Evolutionary conservation across 2,113 vertebrate species (phyloP), one percentile per base, ranked within the genome.

Genomic region (Progne subis): DNA sequence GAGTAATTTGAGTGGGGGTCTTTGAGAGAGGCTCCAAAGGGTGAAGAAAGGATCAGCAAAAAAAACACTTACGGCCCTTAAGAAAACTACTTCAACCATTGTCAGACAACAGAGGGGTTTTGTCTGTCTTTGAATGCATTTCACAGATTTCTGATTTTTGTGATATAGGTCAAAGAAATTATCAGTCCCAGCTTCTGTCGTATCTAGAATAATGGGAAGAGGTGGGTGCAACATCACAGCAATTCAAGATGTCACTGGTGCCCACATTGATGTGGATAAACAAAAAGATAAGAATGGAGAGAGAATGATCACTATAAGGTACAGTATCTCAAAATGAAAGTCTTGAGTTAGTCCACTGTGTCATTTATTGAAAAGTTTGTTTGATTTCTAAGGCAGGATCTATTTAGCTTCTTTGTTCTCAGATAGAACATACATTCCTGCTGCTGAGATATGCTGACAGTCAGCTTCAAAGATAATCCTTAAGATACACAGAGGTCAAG

Each of bases 231-330:
- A 99, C 97, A 99, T 99, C 95, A 99, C 99, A 70, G 99, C 99
- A 60, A 99, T 99, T 97, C 99, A 99, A 90, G 99, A 99, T 92
- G 99, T 99, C 95, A 99, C 99, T 41, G 99, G 99, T 83, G 99
- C 99, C 80, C 99, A 99, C 94, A 99, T 99, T 95, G 99, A 99
- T 9, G 99, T 99, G 84, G 99, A 99, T 98, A 99, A 99, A 95
- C 99, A 99, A 97, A 99, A 99, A 97, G 99, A 99, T 98, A 99
- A 99, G 96, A 99, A 99, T 55, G 99, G 99, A 81, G 99, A 99
- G 96, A 98, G 99, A 96, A 99, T 99, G 99, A 99, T 99, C 97
- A 99, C 99, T 81, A 99, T 99, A 97, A 99, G 99, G 99, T 99
- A 98, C 63, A 19, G 92, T 96, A 87, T 77, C 50, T 87, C 25